These are phyloP conservation scores for Holothuria glaberrima DNA, from an alignment of 35 echinoderm and acorn worm genomes.

Conservation along the genomic window DNA sequence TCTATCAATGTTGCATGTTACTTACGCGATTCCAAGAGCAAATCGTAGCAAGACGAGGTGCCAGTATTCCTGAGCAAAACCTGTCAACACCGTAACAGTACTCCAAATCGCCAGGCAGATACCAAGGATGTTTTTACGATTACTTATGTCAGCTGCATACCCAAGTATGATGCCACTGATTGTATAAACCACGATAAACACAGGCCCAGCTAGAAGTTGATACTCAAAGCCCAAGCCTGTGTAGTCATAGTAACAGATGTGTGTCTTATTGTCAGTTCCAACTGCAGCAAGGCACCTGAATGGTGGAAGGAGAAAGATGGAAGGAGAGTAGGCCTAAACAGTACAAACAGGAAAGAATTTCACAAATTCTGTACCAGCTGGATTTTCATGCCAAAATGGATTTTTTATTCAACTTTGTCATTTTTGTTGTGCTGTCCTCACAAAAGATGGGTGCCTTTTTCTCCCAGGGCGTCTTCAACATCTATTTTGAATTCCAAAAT, in stretches of 20 bases:
- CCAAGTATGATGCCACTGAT: constrained; percentile 75
- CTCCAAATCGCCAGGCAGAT: constrained; percentile 79
- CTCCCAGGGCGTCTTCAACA: too few species aligned
- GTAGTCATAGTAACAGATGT: constrained; percentile 77
- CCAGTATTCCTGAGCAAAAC: constrained; percentile 89
- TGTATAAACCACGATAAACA: constrained; percentile 87
- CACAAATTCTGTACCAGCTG: too few species aligned
- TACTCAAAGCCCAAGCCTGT: constrained; percentile 78
- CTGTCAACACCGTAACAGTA: constrained; percentile 74
- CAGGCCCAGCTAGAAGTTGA: constrained; percentile 78
- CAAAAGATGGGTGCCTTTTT: too few species aligned
- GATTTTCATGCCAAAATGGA: too few species aligned
- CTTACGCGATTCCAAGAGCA: constrained; percentile 82
- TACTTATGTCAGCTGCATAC: constrained; percentile 78
- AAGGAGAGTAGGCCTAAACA: too few species aligned
- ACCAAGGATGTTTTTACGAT: constrained; percentile 80
- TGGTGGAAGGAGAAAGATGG: neutral
- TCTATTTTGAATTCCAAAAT: too few species aligned
- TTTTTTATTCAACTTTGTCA: too few species aligned
- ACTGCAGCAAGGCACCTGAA: constrained; percentile 27
- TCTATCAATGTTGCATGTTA: too few species aligned
- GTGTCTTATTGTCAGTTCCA: constrained; percentile 51
- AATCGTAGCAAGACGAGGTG: constrained; percentile 79
- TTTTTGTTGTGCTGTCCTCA: too few species aligned
- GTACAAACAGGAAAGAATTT: neutral